These are phyloP conservation scores for Heliconius cydno DNA, from an alignment of 2,888 invertebrate species.

Conservation along the genomic window DNA sequence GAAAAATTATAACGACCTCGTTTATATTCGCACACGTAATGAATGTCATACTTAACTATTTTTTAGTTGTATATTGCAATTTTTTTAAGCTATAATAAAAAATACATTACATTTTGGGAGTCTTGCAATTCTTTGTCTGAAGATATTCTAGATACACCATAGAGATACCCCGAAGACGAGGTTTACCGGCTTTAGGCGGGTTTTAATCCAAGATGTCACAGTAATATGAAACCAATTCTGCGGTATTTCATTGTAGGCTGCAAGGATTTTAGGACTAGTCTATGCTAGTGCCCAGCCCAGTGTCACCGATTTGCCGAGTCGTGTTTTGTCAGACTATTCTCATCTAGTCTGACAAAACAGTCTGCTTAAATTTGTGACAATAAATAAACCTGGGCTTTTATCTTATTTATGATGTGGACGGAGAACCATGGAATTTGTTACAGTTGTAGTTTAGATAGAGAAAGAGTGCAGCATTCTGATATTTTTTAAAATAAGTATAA, in stretches of 20 bases:
- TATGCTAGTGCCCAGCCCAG: neutral
- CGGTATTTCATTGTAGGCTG: neutral
- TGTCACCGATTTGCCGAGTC: neutral
- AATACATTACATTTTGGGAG: neutral
- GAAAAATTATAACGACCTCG: neutral
- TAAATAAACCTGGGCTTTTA: no score
- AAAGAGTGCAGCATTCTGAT: no score
- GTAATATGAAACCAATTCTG: neutral
- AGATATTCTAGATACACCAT: neutral
- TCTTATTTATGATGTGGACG: no score
- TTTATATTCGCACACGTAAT: neutral
- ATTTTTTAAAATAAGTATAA: no score
- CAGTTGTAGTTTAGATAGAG: no score
- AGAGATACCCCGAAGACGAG: neutral
- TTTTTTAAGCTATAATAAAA: neutral
- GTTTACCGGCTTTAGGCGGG: neutral
- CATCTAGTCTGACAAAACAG: no score
- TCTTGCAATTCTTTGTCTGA: neutral
- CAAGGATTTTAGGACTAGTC: neutral
- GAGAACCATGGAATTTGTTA: no score
- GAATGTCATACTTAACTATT: neutral
- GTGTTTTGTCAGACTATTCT: neutral
- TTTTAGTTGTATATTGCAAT: neutral
- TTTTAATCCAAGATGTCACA: neutral
- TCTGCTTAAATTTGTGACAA: neutral